Evolutionary conservation across 2,113 vertebrate genomes (phyloP).

Genomic region (Aspiorhynchus laticeps): DNA sequence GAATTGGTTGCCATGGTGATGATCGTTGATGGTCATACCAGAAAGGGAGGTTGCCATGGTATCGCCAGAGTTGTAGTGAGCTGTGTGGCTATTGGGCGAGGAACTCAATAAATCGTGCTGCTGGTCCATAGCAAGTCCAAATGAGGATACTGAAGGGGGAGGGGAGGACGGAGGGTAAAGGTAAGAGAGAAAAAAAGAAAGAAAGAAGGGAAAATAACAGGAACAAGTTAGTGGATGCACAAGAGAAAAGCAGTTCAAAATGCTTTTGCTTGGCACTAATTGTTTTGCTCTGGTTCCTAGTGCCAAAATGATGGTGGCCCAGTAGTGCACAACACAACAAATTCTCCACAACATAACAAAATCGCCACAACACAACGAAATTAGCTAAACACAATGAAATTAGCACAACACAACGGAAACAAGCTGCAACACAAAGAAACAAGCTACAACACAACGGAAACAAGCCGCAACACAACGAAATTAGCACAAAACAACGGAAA

Average conservation of each 20-base stretch:
- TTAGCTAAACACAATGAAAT: too few relatives aligned
- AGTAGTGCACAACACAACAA: too few relatives aligned
- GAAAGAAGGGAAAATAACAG: background rate
- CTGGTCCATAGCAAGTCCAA: constrained; percentile 78
- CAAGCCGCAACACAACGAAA: too few relatives aligned
- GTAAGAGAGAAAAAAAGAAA: background rate
- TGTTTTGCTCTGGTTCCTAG: background rate
- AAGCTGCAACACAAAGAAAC: too few relatives aligned
- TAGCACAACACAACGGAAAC: too few relatives aligned
- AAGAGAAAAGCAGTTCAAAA: background rate
- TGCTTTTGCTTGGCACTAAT: background rate
- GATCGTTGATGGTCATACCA: constrained; percentile 71
- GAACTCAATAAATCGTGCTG: constrained; percentile 80
- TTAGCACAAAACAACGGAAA: too few relatives aligned
- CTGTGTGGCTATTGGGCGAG: constrained; percentile 77
- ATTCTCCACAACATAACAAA: background rate
- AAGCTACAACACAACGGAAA: too few relatives aligned
- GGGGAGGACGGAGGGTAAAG: background rate
- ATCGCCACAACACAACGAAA: too few relatives aligned
- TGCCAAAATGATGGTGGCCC: background rate
- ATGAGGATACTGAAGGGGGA: constrained; percentile 70
- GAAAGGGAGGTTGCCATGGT: constrained; percentile 66
- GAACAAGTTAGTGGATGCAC: constrained; percentile 4
- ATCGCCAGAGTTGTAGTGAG: constrained; percentile 75
- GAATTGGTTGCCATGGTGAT: constrained; percentile 62